Base-by-base conservation (phyloP, 2,113 vertebrate species). In the Archilochus colubris region DNA sequence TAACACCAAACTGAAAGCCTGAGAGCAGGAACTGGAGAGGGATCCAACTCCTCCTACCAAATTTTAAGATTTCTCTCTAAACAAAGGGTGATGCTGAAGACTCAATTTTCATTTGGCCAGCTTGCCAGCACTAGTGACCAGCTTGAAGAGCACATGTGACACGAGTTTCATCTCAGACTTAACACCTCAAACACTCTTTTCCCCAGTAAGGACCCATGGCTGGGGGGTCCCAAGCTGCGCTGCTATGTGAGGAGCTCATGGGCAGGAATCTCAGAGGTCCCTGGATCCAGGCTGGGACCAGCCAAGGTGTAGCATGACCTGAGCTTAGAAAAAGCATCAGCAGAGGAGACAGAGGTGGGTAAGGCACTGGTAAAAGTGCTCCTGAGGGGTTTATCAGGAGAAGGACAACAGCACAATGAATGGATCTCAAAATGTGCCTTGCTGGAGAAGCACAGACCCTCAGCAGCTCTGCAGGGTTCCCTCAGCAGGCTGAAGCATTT, bases 181-280 rank as follows among this genome's bases (percentile, higher is more conserved):
- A 3, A 40, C 70, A 31, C 12, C 59, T 59, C 62, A 23, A 31
- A 36, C 25, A 1, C 1, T 12, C 7, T 36, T 30, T 31, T 5
- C 10, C 30, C n/a, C 40, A 40, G 12, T 40, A 40, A 36, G 22
- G 38, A 38, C 7, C 48, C 2, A 0, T 10, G 10, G 18, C 57
- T 50, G 82, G 23, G 70, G 70, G 40, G 40, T n/a, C 73, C 28
- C 64, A 75, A 0, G 0, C 11, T 23, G 53, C 57, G 73, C 24
- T 48, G 36, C 54, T 16, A 7, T 0, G 1, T 0, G 21, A 19
- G 15, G 43, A 27, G 46, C n/a, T 67, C 51, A 15, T 3, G 7
- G 1, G 0, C 14, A 4, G 36, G n/a, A 16, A 50, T 17, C 30
- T 36, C 1, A 0, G 54, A 53, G 2, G 2, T 9, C 31, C 16